A percentile compares a stretch with the other conserved stretches of the same genome.
These are phyloP conservation scores for Koerneria pararmatus DNA, from an alignment of 2,888 invertebrate genomes.

Conservation along the genomic window DNA sequence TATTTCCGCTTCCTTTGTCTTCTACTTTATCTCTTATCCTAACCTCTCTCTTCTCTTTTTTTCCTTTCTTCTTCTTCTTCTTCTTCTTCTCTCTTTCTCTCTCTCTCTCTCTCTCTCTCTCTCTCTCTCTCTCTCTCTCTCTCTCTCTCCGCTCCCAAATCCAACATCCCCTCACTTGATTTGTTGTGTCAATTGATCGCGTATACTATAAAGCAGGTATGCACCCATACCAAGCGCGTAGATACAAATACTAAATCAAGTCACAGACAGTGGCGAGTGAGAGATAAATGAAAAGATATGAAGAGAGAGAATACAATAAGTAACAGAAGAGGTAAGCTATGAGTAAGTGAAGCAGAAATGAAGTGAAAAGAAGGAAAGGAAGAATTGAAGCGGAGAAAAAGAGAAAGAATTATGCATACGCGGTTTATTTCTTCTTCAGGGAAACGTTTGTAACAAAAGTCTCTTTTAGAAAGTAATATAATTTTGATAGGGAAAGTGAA, in stretches of 20 bases:
- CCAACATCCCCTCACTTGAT: background rate
- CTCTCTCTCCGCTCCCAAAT: background rate
- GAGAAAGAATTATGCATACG: too few relatives aligned
- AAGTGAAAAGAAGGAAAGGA: background rate
- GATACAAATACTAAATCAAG: too few relatives aligned
- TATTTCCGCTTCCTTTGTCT: conserved; percentile 7
- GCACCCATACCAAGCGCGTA: background rate
- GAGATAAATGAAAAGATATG: background rate
- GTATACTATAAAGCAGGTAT: background rate
- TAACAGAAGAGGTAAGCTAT: background rate
- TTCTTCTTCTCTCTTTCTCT: conserved; percentile 7
- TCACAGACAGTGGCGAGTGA: background rate
- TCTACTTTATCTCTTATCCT: conserved; percentile 4
- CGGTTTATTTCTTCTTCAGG: too few relatives aligned
- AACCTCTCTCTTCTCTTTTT: background rate
- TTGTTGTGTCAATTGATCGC: background rate
- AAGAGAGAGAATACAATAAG: background rate
- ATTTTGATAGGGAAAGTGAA: too few relatives aligned
- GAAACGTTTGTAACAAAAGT: too few relatives aligned
- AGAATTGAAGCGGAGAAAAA: background rate
- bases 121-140: background rate
- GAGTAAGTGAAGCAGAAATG: background rate
- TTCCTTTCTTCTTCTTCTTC: background rate
- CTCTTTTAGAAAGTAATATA: too few relatives aligned
- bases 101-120: background rate